Conservation (phyloP, 1,140 invertebrate species). For the Diachasmimorpha longicaudata region DNA sequence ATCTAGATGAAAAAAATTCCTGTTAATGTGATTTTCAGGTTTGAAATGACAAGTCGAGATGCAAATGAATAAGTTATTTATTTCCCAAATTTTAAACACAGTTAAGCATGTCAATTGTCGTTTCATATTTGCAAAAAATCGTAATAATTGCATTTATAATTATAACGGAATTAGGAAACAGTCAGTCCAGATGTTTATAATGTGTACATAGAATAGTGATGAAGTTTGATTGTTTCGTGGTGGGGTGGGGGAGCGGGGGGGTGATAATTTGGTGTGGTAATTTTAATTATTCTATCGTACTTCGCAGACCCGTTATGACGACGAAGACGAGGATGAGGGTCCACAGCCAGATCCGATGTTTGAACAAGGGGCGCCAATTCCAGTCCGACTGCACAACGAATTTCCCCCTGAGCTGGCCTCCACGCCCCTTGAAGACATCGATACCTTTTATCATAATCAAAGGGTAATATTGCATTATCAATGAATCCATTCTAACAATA, state of each 20-base stretch:
- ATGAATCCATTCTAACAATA: too few relatives aligned
- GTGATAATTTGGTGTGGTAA: not conserved
- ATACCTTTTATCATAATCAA: slow-evolving; percentile 90
- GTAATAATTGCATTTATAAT: not conserved
- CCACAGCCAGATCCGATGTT: slow-evolving; percentile 91
- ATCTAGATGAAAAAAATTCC: not conserved
- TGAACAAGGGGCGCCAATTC: slow-evolving; percentile 89
- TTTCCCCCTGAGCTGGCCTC: slow-evolving; percentile 91
- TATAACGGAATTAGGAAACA: not conserved
- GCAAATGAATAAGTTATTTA: not conserved
- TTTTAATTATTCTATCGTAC: slow-evolving; percentile 10
- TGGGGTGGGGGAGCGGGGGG: too few relatives aligned
- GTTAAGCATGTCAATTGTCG: not conserved
- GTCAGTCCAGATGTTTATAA: not conserved
- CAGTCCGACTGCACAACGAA: slow-evolving; percentile 85
- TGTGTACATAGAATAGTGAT: not conserved
- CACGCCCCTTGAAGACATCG: slow-evolving; percentile 94
- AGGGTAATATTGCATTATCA: slow-evolving; percentile 70
- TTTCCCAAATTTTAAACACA: not conserved
- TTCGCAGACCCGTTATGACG: slow-evolving; percentile 87
- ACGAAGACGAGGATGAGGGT: slow-evolving; percentile 95
- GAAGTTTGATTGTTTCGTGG: not conserved
- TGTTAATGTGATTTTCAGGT: not conserved
- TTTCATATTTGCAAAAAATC: not conserved
- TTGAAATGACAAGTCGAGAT: not conserved